A percentile compares a stretch with the other conserved stretches of the same genome.
Conservation (phyloP, 2,797 vertebrate species). For the Anabacerthia variegaticeps region DNA sequence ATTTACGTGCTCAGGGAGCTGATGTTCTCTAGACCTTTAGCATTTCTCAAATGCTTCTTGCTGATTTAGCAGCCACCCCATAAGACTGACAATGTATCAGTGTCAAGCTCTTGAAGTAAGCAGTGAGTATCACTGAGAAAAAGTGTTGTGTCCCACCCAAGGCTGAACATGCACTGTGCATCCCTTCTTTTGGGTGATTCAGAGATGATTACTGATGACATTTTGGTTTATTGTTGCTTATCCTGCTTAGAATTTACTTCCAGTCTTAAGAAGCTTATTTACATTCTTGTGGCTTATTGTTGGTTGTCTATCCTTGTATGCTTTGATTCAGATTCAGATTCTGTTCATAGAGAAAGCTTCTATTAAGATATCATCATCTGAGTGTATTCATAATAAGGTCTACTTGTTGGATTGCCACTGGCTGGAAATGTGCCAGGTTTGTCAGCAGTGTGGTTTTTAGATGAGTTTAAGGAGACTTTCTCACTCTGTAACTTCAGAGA, state of each 20-base stretch:
- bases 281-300: neutral
- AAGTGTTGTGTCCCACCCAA: neutral
- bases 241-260: neutral
- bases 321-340: neutral
- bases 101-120: neutral
- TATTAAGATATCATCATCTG: neutral
- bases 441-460: neutral
- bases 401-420: neutral
- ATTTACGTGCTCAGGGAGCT: neutral
- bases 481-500: neutral
- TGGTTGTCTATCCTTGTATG: neutral
- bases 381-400: neutral
- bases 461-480: neutral
- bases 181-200: neutral
- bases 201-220: neutral
- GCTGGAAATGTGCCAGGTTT: neutral
- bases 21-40: neutral
- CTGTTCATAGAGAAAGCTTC: neutral
- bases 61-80: neutral
- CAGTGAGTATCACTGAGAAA: neutral
- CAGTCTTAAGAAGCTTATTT: neutral
- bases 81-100: neutral
- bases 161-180: neutral
- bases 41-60: neutral
- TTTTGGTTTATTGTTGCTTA: neutral